Base-by-base conservation (phyloP, 2,113 vertebrate species). In the Lagopus muta region DNA sequence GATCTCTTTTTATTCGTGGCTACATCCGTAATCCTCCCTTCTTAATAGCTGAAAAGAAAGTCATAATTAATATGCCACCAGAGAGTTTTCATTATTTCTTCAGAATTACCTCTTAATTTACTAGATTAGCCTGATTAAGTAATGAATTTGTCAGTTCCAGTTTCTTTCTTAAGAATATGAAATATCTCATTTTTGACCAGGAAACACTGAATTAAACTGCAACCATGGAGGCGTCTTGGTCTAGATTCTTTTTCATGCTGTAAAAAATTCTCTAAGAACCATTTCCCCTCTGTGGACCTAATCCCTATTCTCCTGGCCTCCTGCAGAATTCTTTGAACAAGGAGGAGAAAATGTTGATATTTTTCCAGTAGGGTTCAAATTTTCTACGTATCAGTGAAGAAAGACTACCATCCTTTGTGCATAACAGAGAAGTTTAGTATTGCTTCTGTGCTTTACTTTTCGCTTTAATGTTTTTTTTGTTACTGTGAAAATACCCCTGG, bases 51-150 rank as follows among this genome's bases (percentile, higher is more conserved):
- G 88, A 89, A 92, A 91, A 94, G 89, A 85, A 94, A 96, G 76
- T 88, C 71, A 86, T 97, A 97, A 97, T 97, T 97, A 95, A 96
- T 74, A 94, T 91, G 79, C 91, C 93, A 86, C 96, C 92, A 20
- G 79, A 94, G 94, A 95, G 50, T 87, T 91, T 97, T 96, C 67
- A 72, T 97, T 95, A 96, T 96, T 96, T 95, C 92, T 92, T 95
- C 96, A 92, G 91, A 97, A 97, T 97, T 95, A 89, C 94, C 66
- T 95, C 92, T 92, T 97, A 95, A 97, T 97, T 97, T 97, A 86
- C 90, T 92, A 88, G 89, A 95, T 95, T 93, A 93, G 73, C 72
- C 85, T 70, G 95, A 96, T 95, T 82, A 97, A 94, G 90, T 61
- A 62, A 91, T 92, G 87, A 93, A 96, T 95, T 95, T 58, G 43